A percentile compares a stretch with the other conserved stretches of the same genome.
Conservation (phyloP, 2,797 vertebrate genomes). For the Gadopsis bispinosus region DNA sequence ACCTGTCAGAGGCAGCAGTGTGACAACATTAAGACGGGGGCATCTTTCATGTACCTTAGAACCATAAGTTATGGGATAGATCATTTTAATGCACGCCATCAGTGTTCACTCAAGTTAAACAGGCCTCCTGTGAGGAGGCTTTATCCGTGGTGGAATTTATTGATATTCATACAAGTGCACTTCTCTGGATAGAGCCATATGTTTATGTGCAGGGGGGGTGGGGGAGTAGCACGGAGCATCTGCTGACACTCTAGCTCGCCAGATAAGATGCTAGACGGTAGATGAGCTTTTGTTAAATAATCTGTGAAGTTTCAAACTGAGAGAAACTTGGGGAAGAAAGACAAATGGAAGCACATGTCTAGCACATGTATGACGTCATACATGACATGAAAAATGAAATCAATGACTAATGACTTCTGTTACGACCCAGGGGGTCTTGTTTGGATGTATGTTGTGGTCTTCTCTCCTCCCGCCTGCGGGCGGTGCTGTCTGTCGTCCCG, state of each 20-base stretch:
- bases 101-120: conserved; percentile 67
- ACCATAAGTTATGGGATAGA: conserved; percentile 54
- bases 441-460: too few relatives aligned
- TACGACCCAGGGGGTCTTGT: too few relatives aligned
- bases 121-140: conserved; percentile 45
- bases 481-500: too few relatives aligned
- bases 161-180: conserved; percentile 73
- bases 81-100: conserved; percentile 66
- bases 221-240: conserved; percentile 46
- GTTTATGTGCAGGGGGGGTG: conserved; percentile 50
- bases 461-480: too few relatives aligned
- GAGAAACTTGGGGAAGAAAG: conserved; percentile 3
- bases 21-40: conserved; percentile 52
- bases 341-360: neutral
- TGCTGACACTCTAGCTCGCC: conserved; percentile 50
- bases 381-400: neutral
- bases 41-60: conserved; percentile 61
- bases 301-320: conserved; percentile 35
- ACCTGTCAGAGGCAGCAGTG: conserved; percentile 51
- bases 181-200: conserved; percentile 67
- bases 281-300: conserved; percentile 39
- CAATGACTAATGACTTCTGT: neutral
- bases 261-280: conserved; percentile 43
- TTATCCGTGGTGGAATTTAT: conserved; percentile 58
- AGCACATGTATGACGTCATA: neutral